Evolutionary conservation across 1,140 invertebrate genomes (phyloP).

Genomic region (Drosophila tani): DNA sequence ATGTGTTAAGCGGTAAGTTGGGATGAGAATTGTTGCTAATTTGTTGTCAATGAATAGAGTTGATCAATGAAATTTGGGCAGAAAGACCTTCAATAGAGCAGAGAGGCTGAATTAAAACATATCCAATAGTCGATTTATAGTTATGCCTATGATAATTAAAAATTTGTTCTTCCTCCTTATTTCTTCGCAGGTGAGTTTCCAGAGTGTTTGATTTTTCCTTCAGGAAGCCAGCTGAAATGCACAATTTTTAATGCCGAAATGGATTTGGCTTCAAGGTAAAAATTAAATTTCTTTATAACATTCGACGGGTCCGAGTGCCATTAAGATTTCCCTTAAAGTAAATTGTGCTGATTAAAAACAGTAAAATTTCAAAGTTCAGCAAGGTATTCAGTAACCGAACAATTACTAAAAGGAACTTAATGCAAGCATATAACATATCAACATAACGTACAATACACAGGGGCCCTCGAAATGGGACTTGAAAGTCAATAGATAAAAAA

Average conservation of each 20-base stretch:
- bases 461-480: background rate
- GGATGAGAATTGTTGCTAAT: slow-evolving; percentile 57
- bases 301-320: background rate
- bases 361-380: slow-evolving; percentile 55
- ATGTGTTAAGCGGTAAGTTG: slow-evolving; percentile 42
- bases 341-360: slow-evolving; percentile 56
- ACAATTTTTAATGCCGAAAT: background rate
- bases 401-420: slow-evolving; percentile 8
- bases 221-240: slow-evolving; percentile 9
- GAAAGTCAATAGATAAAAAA: slow-evolving; percentile 8
- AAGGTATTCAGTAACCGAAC: slow-evolving; percentile 22
- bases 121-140: background rate
- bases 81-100: slow-evolving; percentile 3
- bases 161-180: slow-evolving; percentile 12
- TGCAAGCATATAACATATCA: slow-evolving; percentile 38
- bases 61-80: slow-evolving; percentile 30
- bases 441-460: slow-evolving; percentile 18
- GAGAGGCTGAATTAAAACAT: background rate
- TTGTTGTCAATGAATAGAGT: slow-evolving; percentile 34
- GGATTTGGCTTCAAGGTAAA: background rate
- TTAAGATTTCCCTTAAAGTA: slow-evolving; percentile 43
- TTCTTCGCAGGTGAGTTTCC: slow-evolving; percentile 64
- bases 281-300: background rate
- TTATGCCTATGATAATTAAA: slow-evolving; percentile 31
- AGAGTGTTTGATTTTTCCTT: background rate